Base-by-base conservation (phyloP, 2,888 invertebrate genomes). In the Xylophagus ater region DNA sequence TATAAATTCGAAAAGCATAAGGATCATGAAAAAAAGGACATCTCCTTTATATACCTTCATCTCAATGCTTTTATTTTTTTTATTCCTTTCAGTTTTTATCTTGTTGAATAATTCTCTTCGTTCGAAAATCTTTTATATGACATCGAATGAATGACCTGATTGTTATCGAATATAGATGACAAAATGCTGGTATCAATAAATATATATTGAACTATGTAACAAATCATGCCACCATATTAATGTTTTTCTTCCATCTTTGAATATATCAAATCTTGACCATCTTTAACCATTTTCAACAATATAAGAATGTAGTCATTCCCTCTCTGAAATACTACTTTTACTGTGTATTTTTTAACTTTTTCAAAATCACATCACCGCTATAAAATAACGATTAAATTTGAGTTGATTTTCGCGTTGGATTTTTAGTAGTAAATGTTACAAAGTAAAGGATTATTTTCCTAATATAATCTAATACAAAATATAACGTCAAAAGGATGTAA, bases 401-500 rank as follows among this genome's bases (percentile, higher is more conserved):
- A 15, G 14, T 30, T 30, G 14, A 30, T 14, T 14, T 30, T 30
- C n/a, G n/a, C n/a, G n/a, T n/a, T n/a, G n/a, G 30, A 30, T 10
- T 30, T 30, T 15, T 14, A 30, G 30, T 30, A 12, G 30, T 15
- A n/a, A n/a, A n/a, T n/a, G n/a, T n/a, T n/a, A n/a, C n/a, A n/a
- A n/a, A n/a, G n/a, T n/a, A n/a, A n/a, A n/a, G n/a, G n/a, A n/a
- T n/a, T n/a, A n/a, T n/a, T n/a, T n/a, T n/a, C n/a, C n/a, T n/a
- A n/a, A n/a, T n/a, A n/a, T n/a, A n/a, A n/a, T n/a, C n/a, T n/a
- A n/a, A n/a, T n/a, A n/a, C n/a, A n/a, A n/a, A n/a, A 15, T 30
- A 30, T 14, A 30, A 30, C 14, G 30, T 10, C 12, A 20, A 20
- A 18, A 19, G 32, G 32, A 32, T 32, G 32, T 32, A 32, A 32